phyloP scores from a whole-genome alignment of 2,888 invertebrate genomes.

The Acanthopleura granulata region DNA sequence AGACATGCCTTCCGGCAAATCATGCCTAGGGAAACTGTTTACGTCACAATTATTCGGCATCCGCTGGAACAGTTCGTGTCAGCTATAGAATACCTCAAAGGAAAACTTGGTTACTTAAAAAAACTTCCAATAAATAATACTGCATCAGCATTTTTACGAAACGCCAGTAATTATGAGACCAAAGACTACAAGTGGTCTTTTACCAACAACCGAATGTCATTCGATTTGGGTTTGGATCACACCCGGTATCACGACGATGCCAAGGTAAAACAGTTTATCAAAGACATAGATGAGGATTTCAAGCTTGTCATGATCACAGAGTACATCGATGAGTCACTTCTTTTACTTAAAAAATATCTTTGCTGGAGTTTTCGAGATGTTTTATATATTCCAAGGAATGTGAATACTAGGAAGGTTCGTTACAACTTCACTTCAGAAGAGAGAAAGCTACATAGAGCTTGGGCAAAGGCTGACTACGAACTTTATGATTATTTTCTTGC shows the following conservation, averaged over 20 bases:
- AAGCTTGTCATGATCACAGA: slow-evolving; percentile 49
- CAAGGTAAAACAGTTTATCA: slow-evolving; percentile 27
- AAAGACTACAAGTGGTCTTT: slow-evolving; percentile 23
- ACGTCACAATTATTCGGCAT: slow-evolving; percentile 37
- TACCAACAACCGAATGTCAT: slow-evolving; percentile 32
- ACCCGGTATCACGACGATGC: not conserved
- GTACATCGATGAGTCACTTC: slow-evolving; percentile 45
- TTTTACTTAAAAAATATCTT: slow-evolving; percentile 42
- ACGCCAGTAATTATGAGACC: not conserved
- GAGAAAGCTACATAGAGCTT: slow-evolving; percentile 21
- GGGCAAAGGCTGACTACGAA: not conserved
- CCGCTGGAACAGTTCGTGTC: slow-evolving; percentile 40
- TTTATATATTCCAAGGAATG: slow-evolving; percentile 38
- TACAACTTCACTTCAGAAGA: slow-evolving; percentile 2
- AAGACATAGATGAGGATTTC: slow-evolving; percentile 39
- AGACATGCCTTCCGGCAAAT: slow-evolving; percentile 30
- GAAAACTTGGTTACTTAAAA: not conserved
- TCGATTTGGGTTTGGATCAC: not conserved
- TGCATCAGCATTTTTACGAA: slow-evolving; percentile 22
- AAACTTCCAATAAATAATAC: slow-evolving; percentile 22
- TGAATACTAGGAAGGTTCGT: slow-evolving; percentile 18
- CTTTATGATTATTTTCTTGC: not conserved
- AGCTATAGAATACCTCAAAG: slow-evolving; percentile 32
- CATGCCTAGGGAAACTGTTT: slow-evolving; percentile 36
- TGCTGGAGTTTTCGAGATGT: slow-evolving; percentile 49